Base-by-base conservation (phyloP, 2,797 vertebrate species). In the Xyrichtys novacula region DNA sequence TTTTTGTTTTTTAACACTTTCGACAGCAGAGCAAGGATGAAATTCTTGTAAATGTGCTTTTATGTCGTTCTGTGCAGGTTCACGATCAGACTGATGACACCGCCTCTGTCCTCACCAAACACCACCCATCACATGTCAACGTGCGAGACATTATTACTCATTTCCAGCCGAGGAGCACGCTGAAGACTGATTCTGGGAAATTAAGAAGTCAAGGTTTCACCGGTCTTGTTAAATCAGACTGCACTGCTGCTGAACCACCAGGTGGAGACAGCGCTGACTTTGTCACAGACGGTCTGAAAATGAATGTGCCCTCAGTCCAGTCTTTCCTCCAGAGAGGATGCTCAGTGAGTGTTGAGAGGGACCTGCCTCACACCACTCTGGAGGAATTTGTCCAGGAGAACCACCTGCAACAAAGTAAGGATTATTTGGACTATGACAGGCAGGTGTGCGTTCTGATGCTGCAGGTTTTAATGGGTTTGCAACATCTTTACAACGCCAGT, bases 401-500 rank as follows among this genome's bases (percentile, higher is more conserved):
- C 61, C 26, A 12, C 0, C 20, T n/a, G 0, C 32, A 90, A 67
- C 91, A 86, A 65, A 62, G 53, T 62, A 36, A 65, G 17, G 79
- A 85, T 20, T 78, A 91, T 0, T 68, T 77, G 28, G 74, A 88
- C 31, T 94, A 95, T 0, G 88, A 94, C 7, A 90, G 91, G 61
- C 88, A 85, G 43, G 74, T 90, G 36, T 94, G 94, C 48, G 80
- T 95, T 54, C 81, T 96, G 68, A 55, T 96, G 28, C 89, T 96
- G 72, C 96, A 96, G 90, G 75, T 95, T 36, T 81, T 94, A 29
- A 23, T 44, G 0, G 95, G 93, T 32, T 80, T 93, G 49, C 92
- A 94, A 57, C 83, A 93, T 53, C 91, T 96, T 59, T 87, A 52
- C 52, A 52, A 9, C 32, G 46, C 1, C 44, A 75, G 85, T 0